Percentiles rank a stretch among this genome's conserved stretches.
phyloP scores from a whole-genome alignment of 2,888 invertebrate genomes.

The Epinotia bilunana region DNA sequence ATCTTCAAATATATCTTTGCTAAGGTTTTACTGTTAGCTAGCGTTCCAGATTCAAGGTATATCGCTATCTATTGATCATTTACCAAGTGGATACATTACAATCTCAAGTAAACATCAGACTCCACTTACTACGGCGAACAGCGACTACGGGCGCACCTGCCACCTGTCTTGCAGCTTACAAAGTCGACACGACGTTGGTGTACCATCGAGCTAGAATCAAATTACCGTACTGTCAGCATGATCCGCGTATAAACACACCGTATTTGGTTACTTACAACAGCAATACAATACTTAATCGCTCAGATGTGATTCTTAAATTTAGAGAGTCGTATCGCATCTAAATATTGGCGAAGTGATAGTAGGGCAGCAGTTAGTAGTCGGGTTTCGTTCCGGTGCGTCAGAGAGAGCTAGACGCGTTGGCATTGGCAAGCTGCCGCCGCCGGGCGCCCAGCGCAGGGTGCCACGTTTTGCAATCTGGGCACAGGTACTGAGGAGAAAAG shows the following conservation, averaged over 20 bases:
- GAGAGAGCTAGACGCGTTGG: conserved; percentile 63
- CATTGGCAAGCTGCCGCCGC: conserved; percentile 56
- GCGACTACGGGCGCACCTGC: conserved; percentile 35
- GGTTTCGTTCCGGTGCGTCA: conserved; percentile 69
- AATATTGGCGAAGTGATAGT: conserved; percentile 76
- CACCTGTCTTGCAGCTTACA: conserved; percentile 53
- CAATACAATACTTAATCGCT: conserved; percentile 45
- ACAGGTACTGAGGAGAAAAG: conserved; percentile 55
- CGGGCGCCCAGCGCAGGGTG: conserved; percentile 48
- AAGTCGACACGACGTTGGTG: conserved; percentile 51
- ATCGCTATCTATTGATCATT: neutral
- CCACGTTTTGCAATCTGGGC: conserved; percentile 53
- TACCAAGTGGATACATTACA: neutral
- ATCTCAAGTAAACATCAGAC: neutral
- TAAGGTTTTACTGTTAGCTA: neutral
- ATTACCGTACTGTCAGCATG: conserved; percentile 52
- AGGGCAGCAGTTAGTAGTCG: conserved; percentile 70
- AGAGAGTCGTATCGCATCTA: conserved; percentile 59
- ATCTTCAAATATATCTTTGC: conserved; percentile 11
- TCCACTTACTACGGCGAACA: neutral
- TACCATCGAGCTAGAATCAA: conserved; percentile 51
- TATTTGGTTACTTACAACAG: conserved; percentile 39
- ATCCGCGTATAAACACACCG: conserved; percentile 26
- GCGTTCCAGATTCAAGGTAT: neutral
- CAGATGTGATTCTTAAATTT: conserved; percentile 58